Conservation (phyloP, 2,797 vertebrate species). For the Microcaecilia unicolor region DNA sequence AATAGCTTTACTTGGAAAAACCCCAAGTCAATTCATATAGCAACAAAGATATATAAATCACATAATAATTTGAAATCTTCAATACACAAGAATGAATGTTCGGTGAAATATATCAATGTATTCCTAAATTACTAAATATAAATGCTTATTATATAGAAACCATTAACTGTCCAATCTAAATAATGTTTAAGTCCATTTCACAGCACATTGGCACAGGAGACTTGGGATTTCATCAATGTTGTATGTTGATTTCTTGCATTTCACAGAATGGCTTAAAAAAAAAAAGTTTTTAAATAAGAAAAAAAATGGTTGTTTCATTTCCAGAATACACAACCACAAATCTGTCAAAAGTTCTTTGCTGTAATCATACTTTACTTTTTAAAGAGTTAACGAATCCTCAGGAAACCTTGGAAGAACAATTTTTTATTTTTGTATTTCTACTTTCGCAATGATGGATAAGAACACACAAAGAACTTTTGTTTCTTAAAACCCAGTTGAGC, state of each 20-base stretch:
- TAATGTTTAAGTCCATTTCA: constrained; percentile 35
- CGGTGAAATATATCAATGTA: constrained; percentile 23
- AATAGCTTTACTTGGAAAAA: constrained; percentile 43
- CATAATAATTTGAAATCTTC: constrained; percentile 40
- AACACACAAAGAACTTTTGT: too few relatives aligned
- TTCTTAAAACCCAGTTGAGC: too few relatives aligned
- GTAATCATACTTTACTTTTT: too few relatives aligned
- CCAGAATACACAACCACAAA: constrained; percentile 47
- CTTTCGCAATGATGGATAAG: too few relatives aligned
- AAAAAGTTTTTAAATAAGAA: too few relatives aligned
- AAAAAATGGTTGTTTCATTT: constrained; percentile 28
- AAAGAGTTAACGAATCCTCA: too few relatives aligned
- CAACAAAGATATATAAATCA: constrained; percentile 43
- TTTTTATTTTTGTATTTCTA: too few relatives aligned
- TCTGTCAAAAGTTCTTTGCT: constrained; percentile 37
- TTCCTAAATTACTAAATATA: constrained; percentile 43
- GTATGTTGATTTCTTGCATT: constrained; percentile 36
- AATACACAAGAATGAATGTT: constrained; percentile 28
- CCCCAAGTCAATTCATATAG: constrained; percentile 45
- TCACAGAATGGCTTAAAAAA: constrained; percentile 41
- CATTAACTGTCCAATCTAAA: constrained; percentile 40
- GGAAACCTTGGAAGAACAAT: too few relatives aligned
- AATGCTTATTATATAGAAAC: constrained; percentile 39
- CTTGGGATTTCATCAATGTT: constrained; percentile 40
- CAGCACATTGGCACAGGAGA: constrained; percentile 46